phyloP scores from a whole-genome alignment of 2,888 invertebrate species.

The Gryllus longicercus region DNA sequence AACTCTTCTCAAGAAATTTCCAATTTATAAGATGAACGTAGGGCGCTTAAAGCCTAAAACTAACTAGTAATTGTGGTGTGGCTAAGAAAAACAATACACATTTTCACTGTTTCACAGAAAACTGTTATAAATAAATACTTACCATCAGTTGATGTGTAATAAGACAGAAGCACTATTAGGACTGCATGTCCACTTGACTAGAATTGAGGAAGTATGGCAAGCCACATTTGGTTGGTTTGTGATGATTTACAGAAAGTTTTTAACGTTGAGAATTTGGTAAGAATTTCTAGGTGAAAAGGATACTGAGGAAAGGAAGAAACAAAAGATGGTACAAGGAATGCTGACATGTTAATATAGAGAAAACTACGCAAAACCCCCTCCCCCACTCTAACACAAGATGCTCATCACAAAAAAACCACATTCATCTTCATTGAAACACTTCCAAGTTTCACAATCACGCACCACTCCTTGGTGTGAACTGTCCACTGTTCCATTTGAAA shows the following conservation, averaged over 20 bases:
- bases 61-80: no score
- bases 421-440: not conserved
- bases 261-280: not conserved
- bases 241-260: not conserved
- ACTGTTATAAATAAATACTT: no score
- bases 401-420: not conserved
- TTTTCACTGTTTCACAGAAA: no score
- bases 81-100: no score
- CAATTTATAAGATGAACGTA: no score
- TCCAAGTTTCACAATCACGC: not conserved
- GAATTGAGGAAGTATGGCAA: not conserved
- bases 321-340: not conserved
- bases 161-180: not conserved
- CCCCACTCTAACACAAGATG: not conserved
- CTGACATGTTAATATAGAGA: not conserved
- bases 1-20: no score
- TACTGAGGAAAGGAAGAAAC: not conserved
- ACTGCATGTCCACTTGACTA: constrained; percentile 17
- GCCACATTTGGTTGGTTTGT: not conserved
- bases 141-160: no score
- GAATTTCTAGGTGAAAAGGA: not conserved
- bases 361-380: not conserved
- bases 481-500: not conserved
- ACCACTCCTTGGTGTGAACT: not conserved
- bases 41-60: no score